Evolutionary conservation across 2,888 invertebrate genomes (phyloP).

Genomic region (Drosophila birchii): DNA sequence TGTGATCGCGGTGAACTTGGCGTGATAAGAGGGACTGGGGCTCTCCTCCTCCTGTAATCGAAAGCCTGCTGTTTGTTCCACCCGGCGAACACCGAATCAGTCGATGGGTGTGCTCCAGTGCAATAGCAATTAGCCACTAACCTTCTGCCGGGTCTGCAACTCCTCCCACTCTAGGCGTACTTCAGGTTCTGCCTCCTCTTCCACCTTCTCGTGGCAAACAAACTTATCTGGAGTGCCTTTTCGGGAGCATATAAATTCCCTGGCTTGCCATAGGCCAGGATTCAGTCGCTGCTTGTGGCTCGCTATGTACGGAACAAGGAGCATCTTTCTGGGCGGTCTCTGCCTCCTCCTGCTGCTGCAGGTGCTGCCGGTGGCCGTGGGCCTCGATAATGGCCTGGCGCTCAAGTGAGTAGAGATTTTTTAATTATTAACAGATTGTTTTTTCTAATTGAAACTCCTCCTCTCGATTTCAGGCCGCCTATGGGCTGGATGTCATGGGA

Average conservation of each 20-base stretch:
- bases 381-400: constrained; percentile 87
- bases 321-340: constrained; percentile 13
- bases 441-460: constrained; percentile 14
- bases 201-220: constrained; percentile 41
- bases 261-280: constrained; percentile 33
- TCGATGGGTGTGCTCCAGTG: constrained; percentile 52
- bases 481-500: constrained; percentile 90
- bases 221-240: constrained; percentile 52
- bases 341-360: constrained; percentile 44
- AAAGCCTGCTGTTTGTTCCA: constrained; percentile 35
- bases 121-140: constrained; percentile 62
- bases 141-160: constrained; percentile 38
- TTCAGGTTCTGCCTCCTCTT: constrained; percentile 12
- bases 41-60: constrained; percentile 48
- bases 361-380: constrained; percentile 29
- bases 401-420: constrained; percentile 51
- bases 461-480: constrained; percentile 86
- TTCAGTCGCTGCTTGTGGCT: constrained; percentile 40
- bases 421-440: neutral
- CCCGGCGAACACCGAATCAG: constrained; percentile 50
- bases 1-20: constrained; percentile 53
- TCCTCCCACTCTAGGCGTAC: constrained; percentile 20
- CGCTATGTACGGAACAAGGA: constrained; percentile 36
- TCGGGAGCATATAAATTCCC: constrained; percentile 53
- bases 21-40: constrained; percentile 54